phyloP scores from a whole-genome alignment of 2,888 invertebrate species.

The Atethmia centrago region DNA sequence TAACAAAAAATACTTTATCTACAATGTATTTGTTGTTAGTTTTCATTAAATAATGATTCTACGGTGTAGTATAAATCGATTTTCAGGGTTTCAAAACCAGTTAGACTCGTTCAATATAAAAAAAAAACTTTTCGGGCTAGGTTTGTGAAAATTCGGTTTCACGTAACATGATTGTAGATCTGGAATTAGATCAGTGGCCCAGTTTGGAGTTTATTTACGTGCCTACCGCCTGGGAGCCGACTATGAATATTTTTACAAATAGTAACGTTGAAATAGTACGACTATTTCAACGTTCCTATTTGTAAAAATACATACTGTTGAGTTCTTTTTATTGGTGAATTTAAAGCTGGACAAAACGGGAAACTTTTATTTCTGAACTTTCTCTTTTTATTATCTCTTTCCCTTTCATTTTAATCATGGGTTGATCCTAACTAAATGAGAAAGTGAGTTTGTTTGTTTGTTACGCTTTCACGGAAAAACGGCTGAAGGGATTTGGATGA shows the following conservation, averaged over 20 bases:
- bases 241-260: constrained; percentile 38
- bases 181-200: constrained; percentile 47
- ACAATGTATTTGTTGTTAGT: no score
- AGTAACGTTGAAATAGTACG: constrained; percentile 13
- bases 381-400: no score
- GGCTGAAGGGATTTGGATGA: no score
- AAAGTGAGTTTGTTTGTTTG: no score
- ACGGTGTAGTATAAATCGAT: neutral
- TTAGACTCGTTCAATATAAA: neutral
- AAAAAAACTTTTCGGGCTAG: constrained; percentile 19
- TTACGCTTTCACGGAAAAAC: no score
- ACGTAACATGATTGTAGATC: constrained; percentile 43
- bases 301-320: neutral
- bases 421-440: no score
- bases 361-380: no score
- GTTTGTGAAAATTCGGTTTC: constrained; percentile 39
- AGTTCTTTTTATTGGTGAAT: neutral
- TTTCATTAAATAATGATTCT: no score
- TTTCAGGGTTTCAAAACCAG: constrained; percentile 6
- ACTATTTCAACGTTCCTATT: no score
- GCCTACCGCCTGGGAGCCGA: neutral
- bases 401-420: no score
- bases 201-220: constrained; percentile 52
- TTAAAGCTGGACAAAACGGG: neutral
- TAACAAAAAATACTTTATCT: no score